A percentile compares a stretch with the other conserved stretches of the same genome.
These are phyloP conservation scores for Coryphaenoides rupestris DNA, from an alignment of 2,113 vertebrate genomes.

Conservation along the genomic window DNA sequence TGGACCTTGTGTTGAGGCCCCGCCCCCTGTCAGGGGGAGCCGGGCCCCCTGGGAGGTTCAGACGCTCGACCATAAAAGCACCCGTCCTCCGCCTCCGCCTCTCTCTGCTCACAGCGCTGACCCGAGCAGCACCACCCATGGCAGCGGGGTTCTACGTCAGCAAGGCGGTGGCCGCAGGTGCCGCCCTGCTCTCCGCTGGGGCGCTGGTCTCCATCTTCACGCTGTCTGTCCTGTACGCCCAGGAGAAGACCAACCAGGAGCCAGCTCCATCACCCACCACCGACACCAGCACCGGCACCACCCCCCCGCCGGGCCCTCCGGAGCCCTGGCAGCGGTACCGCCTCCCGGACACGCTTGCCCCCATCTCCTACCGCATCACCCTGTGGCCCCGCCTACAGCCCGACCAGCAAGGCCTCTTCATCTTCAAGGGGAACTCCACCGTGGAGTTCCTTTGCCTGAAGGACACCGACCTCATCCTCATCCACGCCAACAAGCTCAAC, in stretches of 20 bases:
- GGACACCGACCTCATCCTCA: conserved; percentile 80
- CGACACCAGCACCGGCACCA: not conserved
- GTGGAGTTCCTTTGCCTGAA: conserved; percentile 75
- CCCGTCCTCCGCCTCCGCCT: too few relatives aligned
- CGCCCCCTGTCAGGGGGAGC: too few relatives aligned
- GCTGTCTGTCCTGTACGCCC: conserved; percentile 78
- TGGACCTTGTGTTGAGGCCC: too few relatives aligned
- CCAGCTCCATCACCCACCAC: not conserved
- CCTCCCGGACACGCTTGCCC: conserved; percentile 74
- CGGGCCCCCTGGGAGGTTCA: too few relatives aligned
- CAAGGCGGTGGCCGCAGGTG: conserved; percentile 69
- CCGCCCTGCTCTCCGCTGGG: conserved; percentile 61
- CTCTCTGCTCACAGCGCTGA: too few relatives aligned
- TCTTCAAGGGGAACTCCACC: conserved; percentile 78
- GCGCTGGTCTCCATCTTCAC: conserved; percentile 78
- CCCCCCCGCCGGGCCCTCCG: not conserved
- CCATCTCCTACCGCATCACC: conserved; percentile 71
- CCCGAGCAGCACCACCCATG: conserved; percentile 65
- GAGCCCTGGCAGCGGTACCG: conserved; percentile 79
- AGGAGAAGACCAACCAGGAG: conserved; percentile 77
- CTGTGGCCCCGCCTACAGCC: conserved; percentile 79
- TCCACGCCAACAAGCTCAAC: conserved; percentile 88
- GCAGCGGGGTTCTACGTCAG: conserved; percentile 87
- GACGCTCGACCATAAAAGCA: too few relatives aligned
- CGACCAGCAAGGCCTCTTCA: conserved; percentile 50